Percentiles rank a stretch among this genome's conserved stretches.
These are phyloP conservation scores for Oncorhynchus kisutch DNA, from an alignment of 2,113 vertebrate genomes.

Conservation along the genomic window DNA sequence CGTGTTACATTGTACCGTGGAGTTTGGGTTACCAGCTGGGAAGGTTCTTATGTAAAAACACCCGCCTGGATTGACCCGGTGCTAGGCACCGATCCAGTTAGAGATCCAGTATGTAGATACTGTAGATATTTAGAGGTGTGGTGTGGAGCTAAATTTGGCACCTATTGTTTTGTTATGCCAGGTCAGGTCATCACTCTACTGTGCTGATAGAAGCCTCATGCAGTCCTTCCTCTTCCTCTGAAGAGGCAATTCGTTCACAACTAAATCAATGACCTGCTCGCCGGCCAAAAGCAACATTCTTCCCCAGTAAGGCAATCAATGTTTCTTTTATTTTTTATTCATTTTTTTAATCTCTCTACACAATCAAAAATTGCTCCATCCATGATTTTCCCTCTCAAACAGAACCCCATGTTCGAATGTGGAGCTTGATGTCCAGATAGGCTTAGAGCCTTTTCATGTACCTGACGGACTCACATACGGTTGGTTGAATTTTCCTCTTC, in stretches of 20 bases:
- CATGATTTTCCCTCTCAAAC: not conserved
- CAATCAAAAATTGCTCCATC: constrained; percentile 3
- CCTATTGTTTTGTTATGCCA: constrained; percentile 7
- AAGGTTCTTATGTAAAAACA: not conserved
- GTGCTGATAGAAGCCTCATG: not conserved
- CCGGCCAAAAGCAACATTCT: constrained; percentile 28
- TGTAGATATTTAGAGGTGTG: not conserved
- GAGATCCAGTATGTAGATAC: not conserved
- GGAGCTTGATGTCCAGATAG: not conserved
- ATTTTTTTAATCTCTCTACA: not conserved
- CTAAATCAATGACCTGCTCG: constrained; percentile 3
- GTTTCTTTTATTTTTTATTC: not conserved
- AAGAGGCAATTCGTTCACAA: not conserved
- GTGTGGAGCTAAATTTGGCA: not conserved
- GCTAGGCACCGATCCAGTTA: not conserved
- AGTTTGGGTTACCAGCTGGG: not conserved
- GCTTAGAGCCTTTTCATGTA: not conserved
- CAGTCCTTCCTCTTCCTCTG: not conserved
- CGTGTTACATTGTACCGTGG: not conserved
- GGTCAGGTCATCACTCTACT: constrained; percentile 18
- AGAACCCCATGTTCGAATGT: constrained; percentile 30
- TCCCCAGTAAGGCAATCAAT: not conserved
- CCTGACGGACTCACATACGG: not conserved
- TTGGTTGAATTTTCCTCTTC: constrained; percentile 8
- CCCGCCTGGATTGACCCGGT: not conserved